Evolutionary conservation across 2,113 vertebrate genomes (phyloP).

Genomic region (Otis tarda): DNA sequence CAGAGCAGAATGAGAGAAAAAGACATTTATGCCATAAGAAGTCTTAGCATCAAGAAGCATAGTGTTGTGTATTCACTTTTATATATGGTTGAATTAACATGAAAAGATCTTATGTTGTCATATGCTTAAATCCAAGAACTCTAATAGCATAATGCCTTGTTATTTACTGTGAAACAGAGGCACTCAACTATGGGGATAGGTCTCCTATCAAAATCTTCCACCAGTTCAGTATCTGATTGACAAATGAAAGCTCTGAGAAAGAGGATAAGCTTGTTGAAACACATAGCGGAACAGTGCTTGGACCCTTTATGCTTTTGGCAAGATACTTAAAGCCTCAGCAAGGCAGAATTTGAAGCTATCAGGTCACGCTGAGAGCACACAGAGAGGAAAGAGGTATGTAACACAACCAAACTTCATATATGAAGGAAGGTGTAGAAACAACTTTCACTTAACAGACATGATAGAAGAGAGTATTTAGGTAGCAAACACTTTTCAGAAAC

Average conservation of each 20-base stretch:
- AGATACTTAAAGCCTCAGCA: neutral
- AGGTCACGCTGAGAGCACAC: neutral
- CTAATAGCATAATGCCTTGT: neutral
- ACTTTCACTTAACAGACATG: neutral
- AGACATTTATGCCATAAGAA: neutral
- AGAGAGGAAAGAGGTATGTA: neutral
- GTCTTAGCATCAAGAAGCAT: neutral
- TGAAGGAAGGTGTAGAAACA: neutral
- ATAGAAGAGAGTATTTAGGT: neutral
- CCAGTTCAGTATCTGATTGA: neutral
- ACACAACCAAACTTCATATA: neutral
- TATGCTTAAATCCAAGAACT: neutral
- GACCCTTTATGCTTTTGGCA: neutral
- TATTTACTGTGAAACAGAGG: neutral
- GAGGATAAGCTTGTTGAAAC: neutral
- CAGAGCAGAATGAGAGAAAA: neutral
- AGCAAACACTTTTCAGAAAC: neutral
- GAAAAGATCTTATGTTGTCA: neutral
- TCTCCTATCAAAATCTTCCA: neutral
- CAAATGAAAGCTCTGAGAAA: neutral
- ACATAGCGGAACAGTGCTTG: neutral
- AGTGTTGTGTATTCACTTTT: neutral
- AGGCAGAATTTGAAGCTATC: neutral
- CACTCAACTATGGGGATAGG: neutral
- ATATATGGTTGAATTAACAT: neutral